A percentile compares a stretch with the other conserved stretches of the same genome.
Evolutionary conservation across 2,888 invertebrate genomes (phyloP).

Genomic region (Netelia fuscicornis): DNA sequence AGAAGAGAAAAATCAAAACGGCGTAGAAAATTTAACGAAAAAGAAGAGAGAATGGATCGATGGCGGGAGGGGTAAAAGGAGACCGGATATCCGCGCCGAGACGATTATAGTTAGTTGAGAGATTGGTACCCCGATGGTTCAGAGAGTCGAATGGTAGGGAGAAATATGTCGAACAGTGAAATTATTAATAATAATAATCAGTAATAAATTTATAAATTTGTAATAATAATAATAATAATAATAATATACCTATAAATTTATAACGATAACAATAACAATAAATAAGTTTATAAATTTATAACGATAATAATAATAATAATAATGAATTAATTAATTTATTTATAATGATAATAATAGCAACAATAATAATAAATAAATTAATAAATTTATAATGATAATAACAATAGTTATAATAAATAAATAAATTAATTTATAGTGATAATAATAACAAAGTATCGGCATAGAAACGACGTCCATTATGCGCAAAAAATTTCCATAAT

Average conservation of each 20-base stretch:
- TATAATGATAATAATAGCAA: not conserved
- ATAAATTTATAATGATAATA: not conserved
- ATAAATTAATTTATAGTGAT: not conserved
- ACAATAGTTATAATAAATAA: not conserved
- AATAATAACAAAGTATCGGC: not conserved
- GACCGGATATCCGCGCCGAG: conserved; percentile 60
- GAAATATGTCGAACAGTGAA: not conserved
- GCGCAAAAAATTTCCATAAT: conserved; percentile 2
- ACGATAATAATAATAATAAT: not conserved
- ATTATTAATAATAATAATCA: not conserved
- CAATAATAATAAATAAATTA: not conserved
- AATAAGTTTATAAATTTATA: not conserved
- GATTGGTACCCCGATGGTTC: conserved; percentile 31
- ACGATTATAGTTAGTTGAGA: conserved; percentile 11
- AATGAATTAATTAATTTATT: too few species aligned
- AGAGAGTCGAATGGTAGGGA: conserved; percentile 22
- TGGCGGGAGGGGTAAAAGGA: conserved; percentile 26
- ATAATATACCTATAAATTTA: not conserved
- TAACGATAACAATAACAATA: not conserved
- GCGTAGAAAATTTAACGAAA: conserved; percentile 20
- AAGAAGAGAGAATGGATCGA: conserved; percentile 14
- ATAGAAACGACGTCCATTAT: conserved; percentile 8
- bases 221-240: too few species aligned
- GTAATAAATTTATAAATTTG: too few species aligned
- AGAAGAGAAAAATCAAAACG: conserved; percentile 1